A percentile compares a stretch with the other conserved stretches of the same genome.
Conservation (phyloP, 2,888 invertebrate species). For the Scelioninae gen. 1 region DNA sequence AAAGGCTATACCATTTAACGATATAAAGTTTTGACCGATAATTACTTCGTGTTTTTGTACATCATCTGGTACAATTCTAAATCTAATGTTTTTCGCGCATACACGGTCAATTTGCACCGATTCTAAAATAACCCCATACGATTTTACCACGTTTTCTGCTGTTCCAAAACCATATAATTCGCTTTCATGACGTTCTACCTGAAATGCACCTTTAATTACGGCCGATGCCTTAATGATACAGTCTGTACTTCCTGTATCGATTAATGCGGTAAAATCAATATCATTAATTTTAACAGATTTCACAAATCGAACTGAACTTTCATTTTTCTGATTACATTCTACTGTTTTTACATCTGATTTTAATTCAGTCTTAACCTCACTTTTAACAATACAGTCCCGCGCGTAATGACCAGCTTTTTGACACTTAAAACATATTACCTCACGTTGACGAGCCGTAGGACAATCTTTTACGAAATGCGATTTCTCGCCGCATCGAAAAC, state of each 20-base stretch:
- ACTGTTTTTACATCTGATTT: too few relatives aligned
- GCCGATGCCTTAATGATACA: conserved; percentile 15
- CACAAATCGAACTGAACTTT: conserved; percentile 6
- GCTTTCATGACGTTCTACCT: conserved; percentile 3
- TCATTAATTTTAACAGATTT: conserved; percentile 12
- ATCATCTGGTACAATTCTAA: conserved; percentile 11
- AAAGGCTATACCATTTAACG: background rate
- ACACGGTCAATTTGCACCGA: too few relatives aligned
- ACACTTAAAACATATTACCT: conserved; percentile 32
- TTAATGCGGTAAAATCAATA: conserved; percentile 2
- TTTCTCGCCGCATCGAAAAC: conserved; percentile 22
- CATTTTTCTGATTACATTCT: background rate
- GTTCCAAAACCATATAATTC: conserved; percentile 22
- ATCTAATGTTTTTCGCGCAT: too few relatives aligned
- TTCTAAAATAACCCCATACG: conserved; percentile 47
- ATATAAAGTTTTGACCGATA: background rate
- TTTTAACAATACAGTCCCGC: too few relatives aligned
- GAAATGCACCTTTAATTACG: conserved; percentile 1
- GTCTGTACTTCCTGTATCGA: conserved; percentile 30
- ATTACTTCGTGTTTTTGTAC: conserved; percentile 8
- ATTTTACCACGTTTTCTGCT: conserved; percentile 35
- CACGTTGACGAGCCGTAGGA: background rate
- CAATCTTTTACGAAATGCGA: conserved; percentile 23
- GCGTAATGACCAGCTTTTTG: conserved; percentile 8
- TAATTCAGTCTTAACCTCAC: too few relatives aligned